Conservation (phyloP, 1,140 invertebrate genomes). For the Mactra quadrangularis region DNA sequence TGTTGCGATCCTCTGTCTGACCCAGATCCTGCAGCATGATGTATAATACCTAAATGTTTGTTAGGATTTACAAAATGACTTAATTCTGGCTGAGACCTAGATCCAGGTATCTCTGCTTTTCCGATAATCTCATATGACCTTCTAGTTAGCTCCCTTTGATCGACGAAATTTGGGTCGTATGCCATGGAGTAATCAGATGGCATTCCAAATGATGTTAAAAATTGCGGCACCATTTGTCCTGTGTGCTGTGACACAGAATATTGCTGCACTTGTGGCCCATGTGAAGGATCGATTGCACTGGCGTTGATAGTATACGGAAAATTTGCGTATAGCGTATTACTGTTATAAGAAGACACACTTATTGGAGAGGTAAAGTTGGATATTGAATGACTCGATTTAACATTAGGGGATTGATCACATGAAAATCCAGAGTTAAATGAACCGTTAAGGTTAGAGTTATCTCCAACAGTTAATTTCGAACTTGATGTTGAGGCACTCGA, state of each 20-base stretch:
- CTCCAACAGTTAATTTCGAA: conserved; percentile 48
- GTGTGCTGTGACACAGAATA: conserved; percentile 8
- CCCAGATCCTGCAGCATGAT: conserved; percentile 43
- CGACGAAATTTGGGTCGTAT: conserved; percentile 84
- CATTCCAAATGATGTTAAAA: conserved; percentile 73
- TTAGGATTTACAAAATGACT: conserved; percentile 73
- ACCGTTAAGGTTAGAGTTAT: conserved; percentile 14
- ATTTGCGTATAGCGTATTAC: conserved; percentile 55
- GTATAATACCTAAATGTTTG: conserved; percentile 49
- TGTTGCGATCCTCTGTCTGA: conserved; percentile 60
- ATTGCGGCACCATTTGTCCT: conserved; percentile 63
- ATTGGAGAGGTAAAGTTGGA: conserved; percentile 52
- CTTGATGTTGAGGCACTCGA: conserved; percentile 53
- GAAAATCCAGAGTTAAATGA: conserved; percentile 39
- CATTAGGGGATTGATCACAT: conserved; percentile 35
- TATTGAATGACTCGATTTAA: conserved; percentile 8
- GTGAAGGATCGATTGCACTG: conserved; percentile 34
- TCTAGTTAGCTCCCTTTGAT: conserved; percentile 80
- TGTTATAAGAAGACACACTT: conserved; percentile 44
- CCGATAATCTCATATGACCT: conserved; percentile 75
- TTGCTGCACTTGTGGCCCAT: conserved; percentile 10
- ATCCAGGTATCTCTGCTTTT: conserved; percentile 81
- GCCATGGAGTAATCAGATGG: conserved; percentile 82
- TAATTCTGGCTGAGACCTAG: conserved; percentile 91
- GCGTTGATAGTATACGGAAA: conserved; percentile 18